A percentile compares a stretch with the other conserved stretches of the same genome.
Evolutionary conservation across 2,888 invertebrate species (phyloP).

Genomic region (Myopa tessellatipennis): DNA sequence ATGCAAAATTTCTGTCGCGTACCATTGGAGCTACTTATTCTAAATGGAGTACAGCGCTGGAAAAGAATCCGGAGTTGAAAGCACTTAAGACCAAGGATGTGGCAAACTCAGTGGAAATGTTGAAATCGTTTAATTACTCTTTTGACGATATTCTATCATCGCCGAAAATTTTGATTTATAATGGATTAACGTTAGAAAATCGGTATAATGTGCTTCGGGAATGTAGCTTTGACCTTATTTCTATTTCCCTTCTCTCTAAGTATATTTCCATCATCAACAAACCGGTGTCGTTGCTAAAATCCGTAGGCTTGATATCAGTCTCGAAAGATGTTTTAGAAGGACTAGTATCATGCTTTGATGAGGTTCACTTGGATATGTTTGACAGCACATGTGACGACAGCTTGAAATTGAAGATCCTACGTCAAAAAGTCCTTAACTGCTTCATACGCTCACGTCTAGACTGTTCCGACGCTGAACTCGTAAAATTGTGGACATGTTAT

Average conservation of each 20-base stretch:
- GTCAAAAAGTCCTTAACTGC: conserved; percentile 58
- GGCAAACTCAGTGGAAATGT: conserved; percentile 52
- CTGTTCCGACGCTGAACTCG: conserved; percentile 61
- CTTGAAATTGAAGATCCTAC: conserved; percentile 58
- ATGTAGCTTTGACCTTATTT: conserved; percentile 70
- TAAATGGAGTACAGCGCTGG: conserved; percentile 55
- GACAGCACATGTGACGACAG: conserved; percentile 50
- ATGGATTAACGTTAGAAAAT: conserved; percentile 72
- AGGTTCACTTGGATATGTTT: conserved; percentile 49
- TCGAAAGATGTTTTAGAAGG: conserved; percentile 65
- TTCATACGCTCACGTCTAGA: conserved; percentile 68
- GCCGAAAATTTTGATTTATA: conserved; percentile 72
- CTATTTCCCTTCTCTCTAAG: conserved; percentile 66
- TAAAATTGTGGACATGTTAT: conserved; percentile 64
- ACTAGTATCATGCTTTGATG: conserved; percentile 58
- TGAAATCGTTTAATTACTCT: conserved; percentile 66
- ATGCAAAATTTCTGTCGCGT: conserved; percentile 51
- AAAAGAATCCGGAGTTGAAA: conserved; percentile 59
- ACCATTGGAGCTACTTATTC: conserved; percentile 54
- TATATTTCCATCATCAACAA: conserved; percentile 63
- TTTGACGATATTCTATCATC: conserved; percentile 70
- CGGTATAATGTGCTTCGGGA: conserved; percentile 74
- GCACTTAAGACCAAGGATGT: conserved; percentile 60
- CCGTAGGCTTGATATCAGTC: conserved; percentile 61
- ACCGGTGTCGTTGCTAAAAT: conserved; percentile 66